Evolutionary conservation across 92 coral and sea anemone species (phyloP), one percentile per base, ranked within the genome.

Genomic region (Desmophyllum pertusum): DNA sequence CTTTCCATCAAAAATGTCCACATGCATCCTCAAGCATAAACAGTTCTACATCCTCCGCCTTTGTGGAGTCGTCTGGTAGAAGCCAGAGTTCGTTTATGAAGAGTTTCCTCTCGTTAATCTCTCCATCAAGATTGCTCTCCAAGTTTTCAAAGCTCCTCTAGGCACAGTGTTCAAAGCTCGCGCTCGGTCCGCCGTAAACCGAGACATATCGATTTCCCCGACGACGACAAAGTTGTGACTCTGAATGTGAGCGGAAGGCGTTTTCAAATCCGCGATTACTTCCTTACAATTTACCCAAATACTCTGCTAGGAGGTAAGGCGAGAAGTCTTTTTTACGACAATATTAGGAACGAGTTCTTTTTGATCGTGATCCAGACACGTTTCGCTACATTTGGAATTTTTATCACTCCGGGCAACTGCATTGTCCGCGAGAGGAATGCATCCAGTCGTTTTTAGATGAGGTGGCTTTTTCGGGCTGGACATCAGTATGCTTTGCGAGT

Each of bases 331-430:
- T 94, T 69, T 52, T 94, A 89, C 86, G 95, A 94, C 46, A 29
- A 52, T 29, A 29, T 39, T 29, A 89, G 74, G 23, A 70, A 78
- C 10, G 98, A 94, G 61, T 94, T 75, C 75, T 94, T 94, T 94
- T 94, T 48, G 98, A 94, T 73, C 92, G 93, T 27, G 98, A 94
- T 33, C 98, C 98, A 1, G 98, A 94, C 63, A 84, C 88, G 8
- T 91, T 91, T 66, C 91, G 98, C 42, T 90, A 94, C 64, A 94
- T 94, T 53, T 92, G 95, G 95, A 89, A 92, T 61, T 94, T 94
- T 41, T 94, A 94, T 55, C 86, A 81, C 72, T 92, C 98, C 0
- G 98, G 98, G 0, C 78, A 94, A 77, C 88, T 94, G 14, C 98
- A 94, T 37, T 86, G 90, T 41, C 98, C 98, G 8, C 90, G 84